These are phyloP conservation scores for Sturnus vulgaris DNA, from an alignment of 2,113 vertebrate species.

Conservation along the genomic window DNA sequence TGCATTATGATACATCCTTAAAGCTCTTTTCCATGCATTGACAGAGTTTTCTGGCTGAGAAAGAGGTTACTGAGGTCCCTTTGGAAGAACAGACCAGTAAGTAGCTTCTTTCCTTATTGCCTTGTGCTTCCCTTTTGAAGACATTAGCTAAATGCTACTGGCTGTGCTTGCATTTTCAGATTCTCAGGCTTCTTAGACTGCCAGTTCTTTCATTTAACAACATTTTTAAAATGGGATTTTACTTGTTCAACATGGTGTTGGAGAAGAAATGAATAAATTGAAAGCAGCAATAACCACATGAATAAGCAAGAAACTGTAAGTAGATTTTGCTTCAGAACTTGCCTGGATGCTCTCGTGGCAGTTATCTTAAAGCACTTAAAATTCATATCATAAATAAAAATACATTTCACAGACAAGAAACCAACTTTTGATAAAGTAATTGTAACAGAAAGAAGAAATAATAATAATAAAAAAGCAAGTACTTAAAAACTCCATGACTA, in stretches of 20 bases:
- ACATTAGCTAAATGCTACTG: background rate
- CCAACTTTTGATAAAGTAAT: background rate
- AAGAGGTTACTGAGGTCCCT: background rate
- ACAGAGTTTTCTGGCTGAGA: background rate
- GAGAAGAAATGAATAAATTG: background rate
- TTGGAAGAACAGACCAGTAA: background rate
- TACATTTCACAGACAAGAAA: background rate
- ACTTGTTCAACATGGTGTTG: background rate
- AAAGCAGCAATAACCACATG: background rate
- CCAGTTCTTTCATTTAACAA: background rate
- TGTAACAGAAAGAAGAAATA: background rate
- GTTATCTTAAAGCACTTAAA: background rate
- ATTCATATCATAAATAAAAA: background rate
- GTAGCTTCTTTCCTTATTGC: background rate
- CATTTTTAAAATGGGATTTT: background rate
- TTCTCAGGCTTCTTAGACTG: background rate
- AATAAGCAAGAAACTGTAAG: background rate
- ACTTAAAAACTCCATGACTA: background rate
- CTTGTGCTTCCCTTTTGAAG: background rate
- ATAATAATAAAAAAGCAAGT: rapidly evolving
- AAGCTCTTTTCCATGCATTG: background rate
- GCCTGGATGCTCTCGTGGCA: background rate
- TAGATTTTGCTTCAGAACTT: background rate
- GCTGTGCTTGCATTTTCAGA: background rate
- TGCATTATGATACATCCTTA: background rate